Evolutionary conservation across 2,113 vertebrate genomes (phyloP).

Genomic region (Nettapus auritus): DNA sequence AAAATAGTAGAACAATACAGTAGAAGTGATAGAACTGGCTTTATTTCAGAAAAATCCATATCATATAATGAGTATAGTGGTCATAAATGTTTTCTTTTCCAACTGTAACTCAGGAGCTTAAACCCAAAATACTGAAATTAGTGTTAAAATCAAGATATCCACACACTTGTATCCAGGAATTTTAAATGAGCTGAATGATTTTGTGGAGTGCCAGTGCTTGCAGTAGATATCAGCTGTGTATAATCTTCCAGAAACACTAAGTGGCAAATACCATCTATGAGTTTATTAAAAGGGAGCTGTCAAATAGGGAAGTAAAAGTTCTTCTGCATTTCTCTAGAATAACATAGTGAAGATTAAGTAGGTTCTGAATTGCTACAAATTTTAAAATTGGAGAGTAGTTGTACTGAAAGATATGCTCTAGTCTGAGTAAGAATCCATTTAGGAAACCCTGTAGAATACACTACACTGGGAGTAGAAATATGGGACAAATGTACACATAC

Average conservation of each 20-base stretch:
- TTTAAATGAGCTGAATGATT: not conserved
- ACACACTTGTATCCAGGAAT: not conserved
- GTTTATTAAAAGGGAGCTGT: not conserved
- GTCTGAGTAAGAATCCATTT: not conserved
- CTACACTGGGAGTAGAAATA: not conserved
- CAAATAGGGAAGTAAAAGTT: not conserved
- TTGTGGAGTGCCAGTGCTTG: not conserved
- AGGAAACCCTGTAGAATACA: not conserved
- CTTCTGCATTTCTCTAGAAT: not conserved
- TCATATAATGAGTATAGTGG: not conserved
- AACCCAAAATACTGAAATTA: not conserved
- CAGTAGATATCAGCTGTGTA: not conserved
- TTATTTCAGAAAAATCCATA: not conserved
- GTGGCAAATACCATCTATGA: not conserved
- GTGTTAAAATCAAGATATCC: not conserved
- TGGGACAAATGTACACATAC: not conserved
- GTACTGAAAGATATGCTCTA: not conserved
- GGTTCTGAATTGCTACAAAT: not conserved
- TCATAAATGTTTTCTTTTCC: not conserved
- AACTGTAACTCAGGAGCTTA: not conserved
- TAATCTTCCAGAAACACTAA: not conserved
- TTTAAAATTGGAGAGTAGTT: not conserved
- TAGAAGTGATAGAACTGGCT: not conserved
- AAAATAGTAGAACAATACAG: not conserved
- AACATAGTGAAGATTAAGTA: not conserved